phyloP scores from a whole-genome alignment of 2,888 invertebrate genomes.

The Panopea generosa region DNA sequence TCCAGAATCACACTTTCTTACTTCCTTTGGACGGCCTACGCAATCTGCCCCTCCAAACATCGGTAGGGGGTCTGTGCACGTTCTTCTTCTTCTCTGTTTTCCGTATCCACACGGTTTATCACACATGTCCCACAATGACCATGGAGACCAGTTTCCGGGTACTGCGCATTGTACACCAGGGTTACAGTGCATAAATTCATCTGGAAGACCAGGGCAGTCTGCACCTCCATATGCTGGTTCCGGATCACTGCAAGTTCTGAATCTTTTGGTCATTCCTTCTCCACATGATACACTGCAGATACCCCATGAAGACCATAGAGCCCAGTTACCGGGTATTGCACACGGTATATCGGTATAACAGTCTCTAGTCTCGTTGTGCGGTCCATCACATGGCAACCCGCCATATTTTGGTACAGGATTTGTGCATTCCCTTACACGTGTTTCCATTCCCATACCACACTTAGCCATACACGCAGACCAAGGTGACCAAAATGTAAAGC shows the following conservation, averaged over 20 bases:
- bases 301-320: conserved; percentile 39
- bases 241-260: conserved; percentile 39
- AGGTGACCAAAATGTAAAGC: conserved; percentile 39
- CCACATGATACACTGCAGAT: conserved; percentile 40
- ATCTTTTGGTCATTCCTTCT: conserved; percentile 23
- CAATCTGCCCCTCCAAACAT: conserved; percentile 48
- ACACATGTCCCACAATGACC: conserved; percentile 47
- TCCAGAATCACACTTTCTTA: conserved; percentile 40
- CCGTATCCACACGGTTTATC: conserved; percentile 52
- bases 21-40: conserved; percentile 37
- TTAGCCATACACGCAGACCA: conserved; percentile 41
- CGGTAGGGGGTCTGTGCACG: conserved; percentile 53
- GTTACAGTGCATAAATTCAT: conserved; percentile 31
- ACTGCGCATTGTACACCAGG: conserved; percentile 31
- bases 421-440: conserved; percentile 33
- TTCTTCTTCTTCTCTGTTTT: conserved; percentile 19
- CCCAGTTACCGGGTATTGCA: conserved; percentile 50
- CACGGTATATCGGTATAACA: conserved; percentile 32
- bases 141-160: conserved; percentile 49
- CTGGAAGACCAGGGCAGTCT: conserved; percentile 38
- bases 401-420: conserved; percentile 42
- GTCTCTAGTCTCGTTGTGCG: conserved; percentile 28
- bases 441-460: conserved; percentile 41
- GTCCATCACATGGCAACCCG: conserved; percentile 39
- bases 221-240: conserved; percentile 48